Evolutionary conservation across 2,113 vertebrate genomes (phyloP).

Genomic region (Syrrhaptes paradoxus): DNA sequence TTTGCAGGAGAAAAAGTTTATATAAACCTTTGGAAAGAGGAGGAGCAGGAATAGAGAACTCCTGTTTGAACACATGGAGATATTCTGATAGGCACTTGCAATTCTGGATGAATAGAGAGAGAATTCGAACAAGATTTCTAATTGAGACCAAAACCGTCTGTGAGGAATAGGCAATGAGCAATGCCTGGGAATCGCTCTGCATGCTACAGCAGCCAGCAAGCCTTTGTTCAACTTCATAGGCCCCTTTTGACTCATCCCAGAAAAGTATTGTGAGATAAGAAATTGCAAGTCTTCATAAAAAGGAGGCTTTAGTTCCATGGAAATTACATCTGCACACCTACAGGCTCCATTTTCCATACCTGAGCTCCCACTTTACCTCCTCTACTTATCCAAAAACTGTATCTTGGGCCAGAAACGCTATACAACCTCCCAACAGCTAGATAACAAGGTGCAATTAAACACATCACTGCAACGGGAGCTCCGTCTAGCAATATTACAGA

Average conservation of each 20-base stretch:
- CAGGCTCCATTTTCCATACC: not conserved
- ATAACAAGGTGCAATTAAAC: constrained; percentile 6
- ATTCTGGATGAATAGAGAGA: not conserved
- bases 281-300: not conserved
- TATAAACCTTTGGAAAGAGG: not conserved
- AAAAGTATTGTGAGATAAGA: not conserved
- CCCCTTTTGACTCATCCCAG: not conserved
- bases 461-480: not conserved
- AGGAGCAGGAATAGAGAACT: not conserved
- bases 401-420: not conserved
- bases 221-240: not conserved
- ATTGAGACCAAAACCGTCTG: not conserved
- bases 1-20: not conserved
- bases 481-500: not conserved
- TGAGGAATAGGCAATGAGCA: constrained; percentile 1
- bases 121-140: not conserved
- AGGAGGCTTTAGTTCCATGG: not conserved
- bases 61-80: not conserved
- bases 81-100: not conserved
- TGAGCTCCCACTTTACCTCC: not conserved
- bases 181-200: not conserved
- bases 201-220: not conserved
- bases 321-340: not conserved
- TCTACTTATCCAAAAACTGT: not conserved
- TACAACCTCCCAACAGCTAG: not conserved